Percentiles rank a stretch among this genome's conserved stretches.
phyloP scores from a whole-genome alignment of 2,797 vertebrate species.

The Catostomus latipinnis region DNA sequence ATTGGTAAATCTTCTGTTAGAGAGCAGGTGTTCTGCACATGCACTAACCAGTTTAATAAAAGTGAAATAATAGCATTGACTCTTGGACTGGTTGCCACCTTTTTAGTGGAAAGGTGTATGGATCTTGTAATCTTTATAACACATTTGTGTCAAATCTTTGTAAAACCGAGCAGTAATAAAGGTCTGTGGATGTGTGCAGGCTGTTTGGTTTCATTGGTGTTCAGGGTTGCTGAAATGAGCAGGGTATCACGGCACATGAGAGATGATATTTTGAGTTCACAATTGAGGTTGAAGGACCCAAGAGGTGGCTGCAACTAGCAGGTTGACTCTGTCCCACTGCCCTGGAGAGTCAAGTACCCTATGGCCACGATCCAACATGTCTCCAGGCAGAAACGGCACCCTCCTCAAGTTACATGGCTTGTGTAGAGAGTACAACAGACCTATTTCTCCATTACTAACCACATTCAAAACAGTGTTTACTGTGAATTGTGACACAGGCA shows the following conservation, averaged over 20 bases:
- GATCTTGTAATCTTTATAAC: slow-evolving; percentile 58
- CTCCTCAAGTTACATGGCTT: slow-evolving; percentile 69
- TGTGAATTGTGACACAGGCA: slow-evolving; percentile 65
- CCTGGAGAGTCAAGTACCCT: slow-evolving; percentile 37
- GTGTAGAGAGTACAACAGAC: slow-evolving; percentile 70
- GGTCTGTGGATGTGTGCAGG: slow-evolving; percentile 41
- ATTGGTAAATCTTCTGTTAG: neutral
- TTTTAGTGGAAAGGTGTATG: slow-evolving; percentile 57
- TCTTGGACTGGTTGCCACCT: slow-evolving; percentile 42
- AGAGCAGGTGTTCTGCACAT: slow-evolving; percentile 49
- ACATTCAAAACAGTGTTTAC: slow-evolving; percentile 58
- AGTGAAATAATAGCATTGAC: slow-evolving; percentile 53
- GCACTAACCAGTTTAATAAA: slow-evolving; percentile 51
- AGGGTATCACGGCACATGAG: slow-evolving; percentile 63
- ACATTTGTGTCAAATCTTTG: slow-evolving; percentile 58
- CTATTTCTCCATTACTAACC: slow-evolving; percentile 60
- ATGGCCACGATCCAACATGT: slow-evolving; percentile 56
- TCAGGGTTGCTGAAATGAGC: slow-evolving; percentile 59
- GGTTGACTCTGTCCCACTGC: slow-evolving; percentile 53
- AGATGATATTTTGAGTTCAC: slow-evolving; percentile 71
- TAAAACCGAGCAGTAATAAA: slow-evolving; percentile 52
- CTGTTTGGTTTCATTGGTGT: slow-evolving; percentile 63
- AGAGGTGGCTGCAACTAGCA: slow-evolving; percentile 51
- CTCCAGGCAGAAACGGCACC: slow-evolving; percentile 46
- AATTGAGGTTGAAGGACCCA: slow-evolving; percentile 57